These are phyloP conservation scores for Ramphastos sulfuratus DNA, from an alignment of 2,113 vertebrate species.

Conservation along the genomic window DNA sequence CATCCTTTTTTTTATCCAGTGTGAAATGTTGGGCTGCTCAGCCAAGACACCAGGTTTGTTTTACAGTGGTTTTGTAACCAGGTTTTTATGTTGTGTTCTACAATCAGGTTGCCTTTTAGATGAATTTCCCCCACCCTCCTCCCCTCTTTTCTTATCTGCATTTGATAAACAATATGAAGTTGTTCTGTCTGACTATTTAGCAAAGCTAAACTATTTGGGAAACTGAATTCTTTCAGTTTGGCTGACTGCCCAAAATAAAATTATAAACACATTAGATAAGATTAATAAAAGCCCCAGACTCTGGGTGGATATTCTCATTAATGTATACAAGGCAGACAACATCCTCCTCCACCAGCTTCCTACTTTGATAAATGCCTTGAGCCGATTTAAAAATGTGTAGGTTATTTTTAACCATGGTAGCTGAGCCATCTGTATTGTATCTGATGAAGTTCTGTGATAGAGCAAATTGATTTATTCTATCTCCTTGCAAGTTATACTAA, in stretches of 20 bases:
- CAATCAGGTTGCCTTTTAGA: not conserved
- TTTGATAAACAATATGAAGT: not conserved
- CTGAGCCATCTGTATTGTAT: constrained; percentile 70
- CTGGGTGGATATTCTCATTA: constrained; percentile 16
- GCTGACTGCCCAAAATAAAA: not conserved
- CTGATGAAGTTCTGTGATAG: constrained; percentile 64
- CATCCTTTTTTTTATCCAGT: not conserved
- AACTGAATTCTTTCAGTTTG: not conserved
- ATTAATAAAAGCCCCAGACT: constrained; percentile 16
- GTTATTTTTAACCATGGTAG: constrained; percentile 63
- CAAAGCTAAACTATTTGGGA: not conserved
- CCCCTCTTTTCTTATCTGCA: not conserved
- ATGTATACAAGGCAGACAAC: constrained; percentile 29
- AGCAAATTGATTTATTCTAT: constrained; percentile 69
- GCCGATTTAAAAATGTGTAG: constrained; percentile 39
- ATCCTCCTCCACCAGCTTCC: constrained; percentile 25
- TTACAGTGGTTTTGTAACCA: not conserved
- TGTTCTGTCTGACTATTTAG: not conserved
- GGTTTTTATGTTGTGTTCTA: not conserved
- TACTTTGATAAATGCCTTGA: constrained; percentile 58
- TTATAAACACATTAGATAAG: not conserved
- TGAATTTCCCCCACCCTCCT: not conserved
- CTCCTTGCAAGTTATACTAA: constrained; percentile 53
- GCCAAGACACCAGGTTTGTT: not conserved
- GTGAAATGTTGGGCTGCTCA: not conserved